Base-by-base conservation (phyloP, 2,113 vertebrate species). In the Lonchura striata region DNA sequence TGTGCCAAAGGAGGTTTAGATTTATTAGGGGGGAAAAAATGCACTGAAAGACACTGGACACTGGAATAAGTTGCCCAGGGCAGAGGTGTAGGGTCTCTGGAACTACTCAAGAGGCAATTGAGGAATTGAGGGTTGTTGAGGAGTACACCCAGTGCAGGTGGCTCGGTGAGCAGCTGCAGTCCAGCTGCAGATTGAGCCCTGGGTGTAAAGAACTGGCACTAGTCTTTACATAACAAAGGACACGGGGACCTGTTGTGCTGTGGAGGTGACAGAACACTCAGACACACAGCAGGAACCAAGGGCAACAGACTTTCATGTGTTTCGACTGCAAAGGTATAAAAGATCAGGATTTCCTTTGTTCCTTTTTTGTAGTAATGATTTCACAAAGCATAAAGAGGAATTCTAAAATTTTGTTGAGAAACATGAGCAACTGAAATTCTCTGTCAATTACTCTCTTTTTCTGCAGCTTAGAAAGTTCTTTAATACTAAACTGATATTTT, bases 71-170 rank as follows among this genome's bases (percentile, higher is more conserved):
- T 23, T 33, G 19, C 23, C 54, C 15, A 30, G n/a, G 15, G 19
- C 15, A 28, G 33, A 24, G 12, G 47, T 46, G 39, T 27, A 16
- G 33, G 6, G 19, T 54, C 6, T n/a, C 56, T 30, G 28, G 24
- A n/a, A 20, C 1, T 13, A n/a, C 15, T 54, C 4, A 16, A 10
- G 72, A n/a, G 46, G 28, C 1, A 0, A 21, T 13, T 33, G 31
- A 33, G 30, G 50, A 52, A 30, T 19, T 31, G 14, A 44, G 37
- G 15, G 11, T 1, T 78, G 39, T 23, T 41, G 28, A 78, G 47
- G 64, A 53, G 3, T 2, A 1, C 4, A 13, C 9, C 2, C 15
- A 30, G n/a, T 7, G 23, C 47, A 16, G 46, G 33, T 7, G 37
- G 25, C 25, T 52, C 1, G 0, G 19, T 31, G 61, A 22, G 61